Base-by-base conservation (phyloP, 2,888 invertebrate species). In the Teleiodes luculella region DNA sequence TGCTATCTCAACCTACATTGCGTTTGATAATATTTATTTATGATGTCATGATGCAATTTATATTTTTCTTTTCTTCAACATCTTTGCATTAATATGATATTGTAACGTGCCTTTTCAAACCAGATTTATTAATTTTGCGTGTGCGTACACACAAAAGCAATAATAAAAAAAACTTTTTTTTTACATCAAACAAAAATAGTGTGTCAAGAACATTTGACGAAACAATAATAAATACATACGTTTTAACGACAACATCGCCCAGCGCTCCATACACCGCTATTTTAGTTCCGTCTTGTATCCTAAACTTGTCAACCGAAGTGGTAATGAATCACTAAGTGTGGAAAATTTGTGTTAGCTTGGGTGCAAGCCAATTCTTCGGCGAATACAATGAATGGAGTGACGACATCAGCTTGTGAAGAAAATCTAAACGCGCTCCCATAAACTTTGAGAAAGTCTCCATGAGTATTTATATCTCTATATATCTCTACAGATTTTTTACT, bases 121-220 rank as follows among this genome's bases (percentile, higher is more conserved):
- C n/a, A n/a, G n/a, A n/a, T n/a, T n/a, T n/a, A n/a, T n/a, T n/a
- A n/a, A n/a, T n/a, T n/a, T n/a, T n/a, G n/a, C n/a, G n/a, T n/a
- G n/a, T n/a, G n/a, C n/a, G n/a, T n/a, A n/a, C n/a, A n/a, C n/a
- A n/a, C n/a, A n/a, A n/a, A 24, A 4, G 6, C 24, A 24, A 3
- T 4, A 24, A 24, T 24, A 24, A 24, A 24, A 4, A 24, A 4
- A 24, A 6, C 24, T 24, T 24, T 24, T 24, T 6, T 59, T 58
- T 61, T 55, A 57, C 58, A 55, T 58, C 57, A 49, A 28, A 43
- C 31, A 30, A 52, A 57, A 58, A 57, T 59, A 63, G 57, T 59
- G 64, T 64, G 64, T 66, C 66, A 66, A 66, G 64, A 63, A 60
- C 63, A 50, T 53, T 49, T 64, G 61, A 57, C 58, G 60, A 61